Evolutionary conservation across 2,888 invertebrate genomes (phyloP).

Genomic region (Ischnura elegans): DNA sequence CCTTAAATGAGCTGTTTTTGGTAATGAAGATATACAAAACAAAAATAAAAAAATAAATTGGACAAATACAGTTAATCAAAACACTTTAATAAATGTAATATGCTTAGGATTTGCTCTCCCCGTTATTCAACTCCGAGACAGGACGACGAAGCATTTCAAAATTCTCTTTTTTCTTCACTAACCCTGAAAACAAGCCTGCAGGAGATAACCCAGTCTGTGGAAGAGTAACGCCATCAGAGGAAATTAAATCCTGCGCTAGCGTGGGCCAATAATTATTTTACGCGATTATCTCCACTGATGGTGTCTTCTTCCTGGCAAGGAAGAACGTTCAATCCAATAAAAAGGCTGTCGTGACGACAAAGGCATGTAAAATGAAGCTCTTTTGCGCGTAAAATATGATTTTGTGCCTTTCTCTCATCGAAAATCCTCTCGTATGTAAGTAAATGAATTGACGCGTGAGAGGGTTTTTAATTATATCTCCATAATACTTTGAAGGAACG

Average conservation of each 20-base stretch:
- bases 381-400: background rate
- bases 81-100: too few species aligned
- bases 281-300: background rate
- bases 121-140: too few species aligned
- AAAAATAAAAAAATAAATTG: too few species aligned
- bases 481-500: too few species aligned
- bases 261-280: background rate
- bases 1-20: too few species aligned
- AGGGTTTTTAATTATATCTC: background rate
- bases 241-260: background rate
- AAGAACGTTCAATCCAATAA: background rate
- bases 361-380: background rate
- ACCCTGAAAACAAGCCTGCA: too few species aligned
- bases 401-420: background rate
- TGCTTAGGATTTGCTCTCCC: too few species aligned
- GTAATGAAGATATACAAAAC: too few species aligned
- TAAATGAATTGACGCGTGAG: background rate
- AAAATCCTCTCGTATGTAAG: background rate
- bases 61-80: too few species aligned
- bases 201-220: background rate
- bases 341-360: background rate
- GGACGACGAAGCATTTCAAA: too few species aligned
- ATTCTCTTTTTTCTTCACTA: too few species aligned
- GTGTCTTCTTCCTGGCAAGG: background rate
- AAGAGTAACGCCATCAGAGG: background rate